These are phyloP conservation scores for Stegophylla sp. DNA, from an alignment of 2,888 invertebrate genomes.

Conservation along the genomic window DNA sequence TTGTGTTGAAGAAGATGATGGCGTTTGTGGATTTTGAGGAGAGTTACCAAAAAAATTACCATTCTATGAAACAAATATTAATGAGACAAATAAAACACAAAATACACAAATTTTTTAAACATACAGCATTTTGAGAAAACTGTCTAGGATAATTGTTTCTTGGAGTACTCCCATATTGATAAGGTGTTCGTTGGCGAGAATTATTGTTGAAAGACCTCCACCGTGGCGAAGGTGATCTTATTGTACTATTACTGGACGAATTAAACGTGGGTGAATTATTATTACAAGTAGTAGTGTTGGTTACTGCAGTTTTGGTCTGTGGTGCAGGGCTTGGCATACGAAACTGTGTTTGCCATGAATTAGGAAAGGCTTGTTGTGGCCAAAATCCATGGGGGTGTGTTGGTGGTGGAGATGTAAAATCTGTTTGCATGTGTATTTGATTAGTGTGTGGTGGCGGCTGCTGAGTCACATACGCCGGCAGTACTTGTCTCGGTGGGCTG, in stretches of 20 bases:
- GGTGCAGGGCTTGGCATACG: conserved; percentile 36
- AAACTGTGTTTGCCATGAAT: conserved; percentile 38
- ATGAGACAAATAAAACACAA: neutral
- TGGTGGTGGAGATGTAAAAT: conserved; percentile 48
- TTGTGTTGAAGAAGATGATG: conserved; percentile 40
- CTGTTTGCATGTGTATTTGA: conserved; percentile 42
- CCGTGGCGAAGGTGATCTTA: conserved; percentile 43
- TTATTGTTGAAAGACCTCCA: conserved; percentile 39
- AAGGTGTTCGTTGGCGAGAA: conserved; percentile 46
- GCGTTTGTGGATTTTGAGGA: conserved; percentile 43
- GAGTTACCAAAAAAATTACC: conserved; percentile 47
- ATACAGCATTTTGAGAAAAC: conserved; percentile 42
- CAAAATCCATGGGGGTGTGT: conserved; percentile 46
- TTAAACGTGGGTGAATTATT: conserved; percentile 33
- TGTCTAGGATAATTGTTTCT: conserved; percentile 51
- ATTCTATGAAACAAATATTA: conserved; percentile 28
- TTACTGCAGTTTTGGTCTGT: conserved; percentile 19
- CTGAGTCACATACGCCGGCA: conserved; percentile 24
- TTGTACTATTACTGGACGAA: conserved; percentile 39
- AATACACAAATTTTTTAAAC: neutral
- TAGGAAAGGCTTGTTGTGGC: conserved; percentile 31
- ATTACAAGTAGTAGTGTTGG: conserved; percentile 28
- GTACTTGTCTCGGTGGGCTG: conserved; percentile 36
- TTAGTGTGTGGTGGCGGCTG: conserved; percentile 36
- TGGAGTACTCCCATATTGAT: conserved; percentile 40